Evolutionary conservation across 2,113 vertebrate species (phyloP), one percentile per base, ranked within the genome.

Genomic region (Dipodomys merriami): DNA sequence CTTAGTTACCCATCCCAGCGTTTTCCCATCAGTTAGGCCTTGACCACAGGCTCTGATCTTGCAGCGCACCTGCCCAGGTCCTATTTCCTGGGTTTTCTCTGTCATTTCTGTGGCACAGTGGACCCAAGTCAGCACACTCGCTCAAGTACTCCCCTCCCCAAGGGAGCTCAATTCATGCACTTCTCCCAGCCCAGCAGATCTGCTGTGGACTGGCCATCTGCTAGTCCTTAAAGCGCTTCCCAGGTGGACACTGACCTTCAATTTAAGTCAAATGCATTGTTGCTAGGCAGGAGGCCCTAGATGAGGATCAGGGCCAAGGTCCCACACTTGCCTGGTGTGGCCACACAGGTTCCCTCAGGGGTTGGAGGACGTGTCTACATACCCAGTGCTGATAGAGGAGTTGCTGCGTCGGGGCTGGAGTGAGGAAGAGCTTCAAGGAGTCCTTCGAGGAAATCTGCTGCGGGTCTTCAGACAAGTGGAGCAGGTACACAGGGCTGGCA

Each of bases 291-390:
- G 57, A 53, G 60, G 27, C 3, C n/a, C 67, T 80, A 79, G 46
- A 35, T 12, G 15, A 89, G 46, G 3, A 62, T 73, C 2, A 23
- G 77, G 27, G 35, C 67, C 57, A 39, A 74, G 49, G 27, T 69
- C 72, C 84, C 82, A 82, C 27, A 89, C 29, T 16, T 87, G 67
- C 18, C 44, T 18, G 27, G 49, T 53, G 82, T 85, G 71, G 53
- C 96, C 90, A 86, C 83, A 94, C 96, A 99, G 99, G 2, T 99
- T 99, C 77, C 99, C 99, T 1, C 7, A 96, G 65, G 99, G 98
- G 20, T 65, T 99, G 94, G 98, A 99, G 79, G 99, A 99, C 1
- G 99, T 99, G 83, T 99, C 99, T n/a, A 99, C 99, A 96, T 99
- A 99, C 92, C 99, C 99, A 0, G 96, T 96, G 83, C 97, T 99